Percentiles rank a stretch among this genome's conserved stretches.
These are phyloP conservation scores for Varanus komodoensis DNA, from an alignment of 2,113 vertebrate species.

Conservation along the genomic window DNA sequence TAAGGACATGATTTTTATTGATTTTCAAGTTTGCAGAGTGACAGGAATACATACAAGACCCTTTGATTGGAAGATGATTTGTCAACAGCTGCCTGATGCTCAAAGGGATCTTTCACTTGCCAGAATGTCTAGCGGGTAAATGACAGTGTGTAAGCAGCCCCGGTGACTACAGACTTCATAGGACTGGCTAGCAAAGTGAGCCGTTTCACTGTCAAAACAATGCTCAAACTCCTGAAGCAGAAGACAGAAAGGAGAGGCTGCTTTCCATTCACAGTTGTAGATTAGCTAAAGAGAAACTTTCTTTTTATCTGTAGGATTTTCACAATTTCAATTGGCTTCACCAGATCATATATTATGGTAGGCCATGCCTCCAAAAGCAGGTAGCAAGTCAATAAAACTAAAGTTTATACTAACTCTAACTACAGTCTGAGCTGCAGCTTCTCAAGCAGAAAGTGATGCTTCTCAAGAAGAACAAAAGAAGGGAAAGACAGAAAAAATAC, in stretches of 20 bases:
- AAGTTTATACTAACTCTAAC: conserved; percentile 16
- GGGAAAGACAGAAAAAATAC: conserved; percentile 20
- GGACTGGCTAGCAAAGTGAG: conserved; percentile 60
- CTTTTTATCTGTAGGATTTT: conserved; percentile 22
- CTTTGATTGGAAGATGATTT: conserved; percentile 30
- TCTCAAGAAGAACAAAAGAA: too few relatives aligned
- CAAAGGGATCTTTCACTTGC: conserved; percentile 45
- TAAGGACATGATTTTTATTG: conserved; percentile 59
- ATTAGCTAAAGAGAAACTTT: conserved; percentile 1
- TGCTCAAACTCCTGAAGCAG: conserved; percentile 52
- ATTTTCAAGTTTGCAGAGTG: conserved; percentile 54
- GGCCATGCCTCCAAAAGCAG: background rate
- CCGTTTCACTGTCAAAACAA: conserved; percentile 61
- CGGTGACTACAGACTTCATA: conserved; percentile 58
- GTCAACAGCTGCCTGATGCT: conserved; percentile 54
- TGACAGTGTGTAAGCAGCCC: conserved; percentile 51
- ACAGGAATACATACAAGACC: conserved; percentile 32
- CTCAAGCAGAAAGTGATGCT: conserved; percentile 23
- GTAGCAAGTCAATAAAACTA: conserved; percentile 26
- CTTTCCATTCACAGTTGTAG: conserved; percentile 34
- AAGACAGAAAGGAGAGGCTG: background rate
- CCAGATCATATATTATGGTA: background rate
- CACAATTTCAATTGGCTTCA: conserved; percentile 28
- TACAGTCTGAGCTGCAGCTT: conserved; percentile 18
- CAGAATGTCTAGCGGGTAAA: conserved; percentile 35